These are phyloP conservation scores for Neoniphon sammara DNA, from an alignment of 2,797 vertebrate genomes.

Conservation along the genomic window DNA sequence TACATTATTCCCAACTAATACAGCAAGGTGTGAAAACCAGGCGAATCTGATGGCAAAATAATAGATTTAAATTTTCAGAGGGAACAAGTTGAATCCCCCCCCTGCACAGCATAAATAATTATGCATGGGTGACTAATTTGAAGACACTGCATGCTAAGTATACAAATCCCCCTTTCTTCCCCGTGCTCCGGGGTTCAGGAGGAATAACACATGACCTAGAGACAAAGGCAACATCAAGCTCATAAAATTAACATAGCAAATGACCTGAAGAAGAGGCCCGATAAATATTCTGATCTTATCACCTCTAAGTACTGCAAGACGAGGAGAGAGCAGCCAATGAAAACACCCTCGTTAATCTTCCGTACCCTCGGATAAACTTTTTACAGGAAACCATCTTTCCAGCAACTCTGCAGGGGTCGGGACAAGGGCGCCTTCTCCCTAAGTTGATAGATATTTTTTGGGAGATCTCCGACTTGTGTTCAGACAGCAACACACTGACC, in stretches of 20 bases:
- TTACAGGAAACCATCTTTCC: slow-evolving; percentile 90
- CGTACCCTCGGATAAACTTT: slow-evolving; percentile 89
- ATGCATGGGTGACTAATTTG: slow-evolving; percentile 92
- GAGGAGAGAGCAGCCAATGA: slow-evolving; percentile 88
- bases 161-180: slow-evolving; percentile 89
- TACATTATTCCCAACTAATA: slow-evolving; percentile 85
- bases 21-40: slow-evolving; percentile 86
- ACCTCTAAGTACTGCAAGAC: slow-evolving; percentile 84
- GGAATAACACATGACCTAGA: slow-evolving; percentile 91
- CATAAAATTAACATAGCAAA: slow-evolving; percentile 98
- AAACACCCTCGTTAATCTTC: slow-evolving; percentile 92
- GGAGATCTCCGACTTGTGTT: slow-evolving; percentile 79
- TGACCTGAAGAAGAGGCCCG: slow-evolving; percentile 91
- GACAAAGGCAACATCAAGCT: slow-evolving; percentile 95
- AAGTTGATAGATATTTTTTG: slow-evolving; percentile 82
- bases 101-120: slow-evolving; percentile 93
- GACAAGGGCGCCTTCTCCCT: slow-evolving; percentile 87
- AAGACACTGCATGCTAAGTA: slow-evolving; percentile 92
- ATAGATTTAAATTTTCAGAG: slow-evolving; percentile 92
- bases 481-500: slow-evolving; percentile 81
- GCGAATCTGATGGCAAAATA: slow-evolving; percentile 81
- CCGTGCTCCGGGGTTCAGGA: slow-evolving; percentile 88
- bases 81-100: slow-evolving; percentile 89
- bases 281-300: slow-evolving; percentile 95
- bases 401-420: slow-evolving; percentile 89